Conservation (phyloP, 1,140 invertebrate species). For the Cotesia chilonis region DNA sequence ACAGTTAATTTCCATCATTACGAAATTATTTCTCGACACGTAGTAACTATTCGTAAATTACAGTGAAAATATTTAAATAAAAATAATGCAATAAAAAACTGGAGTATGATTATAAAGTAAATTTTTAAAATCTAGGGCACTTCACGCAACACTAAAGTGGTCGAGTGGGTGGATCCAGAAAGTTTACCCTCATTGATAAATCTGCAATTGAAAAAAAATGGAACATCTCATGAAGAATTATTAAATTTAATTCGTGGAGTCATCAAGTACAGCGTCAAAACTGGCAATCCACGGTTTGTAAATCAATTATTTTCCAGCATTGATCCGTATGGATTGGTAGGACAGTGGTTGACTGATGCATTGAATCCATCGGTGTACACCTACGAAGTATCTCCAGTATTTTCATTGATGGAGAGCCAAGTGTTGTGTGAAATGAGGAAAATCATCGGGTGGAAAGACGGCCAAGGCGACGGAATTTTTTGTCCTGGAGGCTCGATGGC, state of each 20-base stretch:
- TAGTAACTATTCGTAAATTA: too few species aligned
- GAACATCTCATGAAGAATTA: slow-evolving; percentile 74
- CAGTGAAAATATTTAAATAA: background rate
- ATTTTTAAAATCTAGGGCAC: slow-evolving; percentile 60
- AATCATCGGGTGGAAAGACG: slow-evolving; percentile 83
- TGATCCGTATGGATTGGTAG: slow-evolving; percentile 86
- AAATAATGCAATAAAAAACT: background rate
- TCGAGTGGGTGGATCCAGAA: slow-evolving; percentile 79
- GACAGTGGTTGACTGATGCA: slow-evolving; percentile 86
- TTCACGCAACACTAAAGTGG: slow-evolving; percentile 73
- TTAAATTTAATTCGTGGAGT: slow-evolving; percentile 72
- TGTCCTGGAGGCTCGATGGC: slow-evolving; percentile 95
- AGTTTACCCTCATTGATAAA: slow-evolving; percentile 73
- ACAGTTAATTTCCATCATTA: too few species aligned
- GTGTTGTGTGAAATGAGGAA: slow-evolving; percentile 84
- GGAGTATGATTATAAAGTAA: background rate
- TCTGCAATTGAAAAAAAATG: slow-evolving; percentile 70
- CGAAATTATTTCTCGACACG: too few species aligned
- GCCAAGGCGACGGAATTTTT: slow-evolving; percentile 86
- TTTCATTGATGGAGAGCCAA: slow-evolving; percentile 86
- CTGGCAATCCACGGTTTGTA: slow-evolving; percentile 86
- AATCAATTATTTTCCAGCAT: slow-evolving; percentile 87
- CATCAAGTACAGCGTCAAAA: slow-evolving; percentile 85
- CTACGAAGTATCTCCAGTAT: slow-evolving; percentile 90
- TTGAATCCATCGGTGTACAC: slow-evolving; percentile 90